Base-by-base conservation (phyloP, 1,140 invertebrate species). In the Hestina assimilis region DNA sequence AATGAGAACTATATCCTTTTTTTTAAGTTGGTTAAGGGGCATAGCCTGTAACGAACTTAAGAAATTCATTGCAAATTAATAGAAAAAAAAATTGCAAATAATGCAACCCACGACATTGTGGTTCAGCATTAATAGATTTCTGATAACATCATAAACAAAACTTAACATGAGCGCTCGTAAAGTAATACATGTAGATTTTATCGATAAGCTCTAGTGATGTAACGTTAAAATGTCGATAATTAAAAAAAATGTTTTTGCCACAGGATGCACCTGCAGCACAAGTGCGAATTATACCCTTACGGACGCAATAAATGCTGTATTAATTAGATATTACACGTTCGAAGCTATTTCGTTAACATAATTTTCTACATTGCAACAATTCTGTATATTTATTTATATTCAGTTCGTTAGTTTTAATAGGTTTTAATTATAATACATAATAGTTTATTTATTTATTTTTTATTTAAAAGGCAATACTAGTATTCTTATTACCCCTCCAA, bases 191-290 rank as follows among this genome's bases (percentile, higher is more conserved):
- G 48, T 52, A 52, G 48, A 52, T 52, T 52, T 19, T 24, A 41
- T 9, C 21, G 23, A 41, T 52, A 41, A 24, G 24, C 7, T 21
- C 19, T 23, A 26, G 23, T 41, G 35, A 52, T 40, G 38, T 28
- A 14, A 52, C n/a, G 43, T 24, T n/a, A 26, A 41, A 55, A 55
- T 38, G 29, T 55, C 29, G 28, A 55, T 46, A 40, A 20, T 26
- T 24, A 15, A 28, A 40, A 40, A 51, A 12, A 5, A 26, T 26
- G 40, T 46, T n/a, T 45, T 55, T 19, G 12, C 28, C 17, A n/a
- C 41, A 46, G 29, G 26, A 31, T 45, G 52, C 52, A 55, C 52
- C 52, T 55, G 52, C 52, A 20, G 26, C 17, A 26, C 35, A 40
- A 24, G 21, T 54, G 42, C 41, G 28, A 45, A 38, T 23, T 40